Percentiles rank a stretch among this genome's conserved stretches.
These are phyloP conservation scores for Cuniculus paca DNA, from an alignment of 2,797 vertebrate species.

Conservation along the genomic window DNA sequence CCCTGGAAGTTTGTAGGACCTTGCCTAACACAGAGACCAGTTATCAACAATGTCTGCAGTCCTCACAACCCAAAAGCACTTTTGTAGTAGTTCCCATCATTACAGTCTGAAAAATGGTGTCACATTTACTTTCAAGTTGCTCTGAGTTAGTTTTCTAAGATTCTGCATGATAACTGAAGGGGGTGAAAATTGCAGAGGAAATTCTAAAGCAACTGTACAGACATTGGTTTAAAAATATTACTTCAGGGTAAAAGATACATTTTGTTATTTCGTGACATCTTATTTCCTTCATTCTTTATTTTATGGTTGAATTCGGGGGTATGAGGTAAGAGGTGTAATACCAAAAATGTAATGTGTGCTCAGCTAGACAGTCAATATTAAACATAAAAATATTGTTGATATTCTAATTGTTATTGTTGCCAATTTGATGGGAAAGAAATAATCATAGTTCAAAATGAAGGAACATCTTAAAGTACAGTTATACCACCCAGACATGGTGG, in stretches of 20 bases:
- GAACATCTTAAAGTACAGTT: neutral
- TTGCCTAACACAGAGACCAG: neutral
- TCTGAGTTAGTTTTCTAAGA: slow-evolving; percentile 34
- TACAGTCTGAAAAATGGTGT: neutral
- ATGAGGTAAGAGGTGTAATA: neutral
- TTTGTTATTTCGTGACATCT: slow-evolving; percentile 26
- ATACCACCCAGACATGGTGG: neutral
- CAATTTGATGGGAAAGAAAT: slow-evolving; percentile 50
- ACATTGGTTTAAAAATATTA: slow-evolving; percentile 33
- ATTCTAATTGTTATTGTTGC: slow-evolving; percentile 25
- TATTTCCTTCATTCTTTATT: slow-evolving; percentile 50
- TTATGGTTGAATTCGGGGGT: neutral
- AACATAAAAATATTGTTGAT: slow-evolving; percentile 28
- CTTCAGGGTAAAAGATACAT: slow-evolving; percentile 30
- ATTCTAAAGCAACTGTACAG: slow-evolving; percentile 33
- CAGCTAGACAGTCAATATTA: slow-evolving; percentile 15
- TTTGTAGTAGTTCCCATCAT: slow-evolving; percentile 1
- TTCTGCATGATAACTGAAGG: neutral
- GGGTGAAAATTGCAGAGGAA: neutral
- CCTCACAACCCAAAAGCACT: neutral
- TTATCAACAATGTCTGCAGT: neutral
- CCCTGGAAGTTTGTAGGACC: slow-evolving; percentile 1
- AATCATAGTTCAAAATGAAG: slow-evolving; percentile 44
- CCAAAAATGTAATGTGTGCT: neutral
- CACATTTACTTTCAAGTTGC: neutral